Evolutionary conservation across 2,113 vertebrate genomes (phyloP).

Genomic region (Mohoua ochrocephala): DNA sequence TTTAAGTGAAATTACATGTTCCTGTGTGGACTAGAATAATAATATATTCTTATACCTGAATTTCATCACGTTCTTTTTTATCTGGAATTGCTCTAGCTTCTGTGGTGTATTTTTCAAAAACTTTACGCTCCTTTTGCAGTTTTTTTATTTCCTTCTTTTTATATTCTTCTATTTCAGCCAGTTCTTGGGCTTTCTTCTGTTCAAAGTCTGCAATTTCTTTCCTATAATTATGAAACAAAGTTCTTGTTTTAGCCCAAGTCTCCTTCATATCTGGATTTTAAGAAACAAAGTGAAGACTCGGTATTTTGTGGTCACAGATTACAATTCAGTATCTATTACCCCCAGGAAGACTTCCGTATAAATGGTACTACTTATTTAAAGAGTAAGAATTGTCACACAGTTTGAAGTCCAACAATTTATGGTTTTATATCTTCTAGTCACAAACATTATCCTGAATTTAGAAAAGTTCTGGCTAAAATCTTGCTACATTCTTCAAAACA

Average conservation of each 20-base stretch:
- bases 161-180: conserved; percentile 84
- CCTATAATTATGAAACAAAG: conserved; percentile 67
- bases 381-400: not conserved
- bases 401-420: not conserved
- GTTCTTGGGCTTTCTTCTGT: conserved; percentile 79
- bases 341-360: not conserved
- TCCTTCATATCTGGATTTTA: not conserved
- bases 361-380: not conserved
- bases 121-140: conserved; percentile 87
- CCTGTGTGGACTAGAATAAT: not conserved
- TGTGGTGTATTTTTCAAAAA: conserved; percentile 87
- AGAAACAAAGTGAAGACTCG: not conserved
- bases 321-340: not conserved
- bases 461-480: not conserved
- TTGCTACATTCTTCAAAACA: not conserved
- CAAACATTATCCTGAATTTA: not conserved
- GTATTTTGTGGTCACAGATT: not conserved
- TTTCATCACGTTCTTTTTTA: conserved; percentile 94
- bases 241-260: not conserved
- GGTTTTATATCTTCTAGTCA: not conserved
- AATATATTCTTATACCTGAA: conserved; percentile 79
- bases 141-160: conserved; percentile 89
- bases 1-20: not conserved
- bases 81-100: conserved; percentile 86
- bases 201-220: conserved; percentile 86